Evolutionary conservation across 2,888 invertebrate genomes (phyloP), one percentile per base, ranked within the genome.

Genomic region (Tillus elongatus): DNA sequence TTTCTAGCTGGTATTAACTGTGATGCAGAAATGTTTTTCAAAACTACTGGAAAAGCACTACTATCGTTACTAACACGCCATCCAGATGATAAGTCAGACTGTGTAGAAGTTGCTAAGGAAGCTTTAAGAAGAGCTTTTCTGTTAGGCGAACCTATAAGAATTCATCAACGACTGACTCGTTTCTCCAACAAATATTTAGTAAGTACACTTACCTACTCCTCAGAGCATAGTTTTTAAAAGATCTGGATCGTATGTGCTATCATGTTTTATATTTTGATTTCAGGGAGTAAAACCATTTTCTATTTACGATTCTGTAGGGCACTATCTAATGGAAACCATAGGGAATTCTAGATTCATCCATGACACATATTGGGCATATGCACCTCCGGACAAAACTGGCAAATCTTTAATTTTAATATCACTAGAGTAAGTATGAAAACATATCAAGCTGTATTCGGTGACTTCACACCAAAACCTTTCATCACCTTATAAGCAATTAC

Each of bases 221-320:
- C 24, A 42, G n/a, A n/a, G n/a, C n/a, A n/a, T n/a, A n/a, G n/a
- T n/a, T n/a, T n/a, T n/a, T n/a, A n/a, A n/a, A n/a, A n/a, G n/a
- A n/a, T n/a, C n/a, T n/a, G n/a, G n/a, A n/a, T n/a, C n/a, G n/a
- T n/a, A n/a, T n/a, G n/a, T n/a, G n/a, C n/a, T n/a, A n/a, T n/a
- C n/a, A n/a, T n/a, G n/a, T n/a, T n/a, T n/a, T n/a, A n/a, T n/a
- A n/a, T n/a, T n/a, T n/a, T n/a, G n/a, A n/a, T 57, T 57, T 19
- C 57, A 86, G 84, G 84, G 84, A 16, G 67, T 85, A 9, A 74
- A 76, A 39, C 78, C 83, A 15, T 84, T 78, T 63, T 84, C 82
- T 0, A 66, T 66, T 33, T 80, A 82, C 59, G 75, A 75, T 46
- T 82, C 86, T 1, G 73, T 79, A 40, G 86, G 86, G 0, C 69